A percentile compares a stretch with the other conserved stretches of the same genome.
phyloP scores from a whole-genome alignment of 2,888 invertebrate genomes.

The Autographa pulchrina region DNA sequence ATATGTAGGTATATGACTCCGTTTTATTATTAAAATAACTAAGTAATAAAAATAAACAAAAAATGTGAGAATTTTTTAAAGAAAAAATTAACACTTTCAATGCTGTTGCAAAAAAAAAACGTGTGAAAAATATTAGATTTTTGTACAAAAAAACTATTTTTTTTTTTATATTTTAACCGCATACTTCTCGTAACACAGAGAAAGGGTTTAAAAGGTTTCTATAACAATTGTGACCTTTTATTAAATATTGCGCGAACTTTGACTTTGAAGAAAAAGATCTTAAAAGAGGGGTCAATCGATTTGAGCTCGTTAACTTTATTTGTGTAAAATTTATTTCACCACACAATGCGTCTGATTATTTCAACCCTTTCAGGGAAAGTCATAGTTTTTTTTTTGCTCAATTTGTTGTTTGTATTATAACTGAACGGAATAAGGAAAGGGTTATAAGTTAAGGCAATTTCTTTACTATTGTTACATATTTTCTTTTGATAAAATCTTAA shows the following conservation, averaged over 20 bases:
- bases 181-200: neutral
- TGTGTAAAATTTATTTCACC: neutral
- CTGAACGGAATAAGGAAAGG: too few species aligned
- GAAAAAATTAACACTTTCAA: neutral
- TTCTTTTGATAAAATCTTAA: neutral
- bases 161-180: neutral
- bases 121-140: neutral
- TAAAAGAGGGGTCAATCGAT: conserved; percentile 35
- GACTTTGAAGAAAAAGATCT: conserved; percentile 40
- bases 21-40: too few species aligned
- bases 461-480: neutral
- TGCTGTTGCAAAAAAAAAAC: neutral
- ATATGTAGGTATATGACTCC: too few species aligned
- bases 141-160: neutral
- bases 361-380: neutral
- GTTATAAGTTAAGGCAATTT: neutral
- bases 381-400: neutral
- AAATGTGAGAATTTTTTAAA: neutral
- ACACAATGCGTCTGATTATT: neutral
- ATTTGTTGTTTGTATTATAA: neutral
- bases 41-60: too few species aligned
- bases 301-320: conserved; percentile 38
- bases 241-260: conserved; percentile 44
- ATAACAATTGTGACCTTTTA: conserved; percentile 17
- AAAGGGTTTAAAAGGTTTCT: neutral